A percentile compares a stretch with the other conserved stretches of the same genome.
Evolutionary conservation across 2,888 invertebrate genomes (phyloP).

Genomic region (Lordiphosa fenestrarum): DNA sequence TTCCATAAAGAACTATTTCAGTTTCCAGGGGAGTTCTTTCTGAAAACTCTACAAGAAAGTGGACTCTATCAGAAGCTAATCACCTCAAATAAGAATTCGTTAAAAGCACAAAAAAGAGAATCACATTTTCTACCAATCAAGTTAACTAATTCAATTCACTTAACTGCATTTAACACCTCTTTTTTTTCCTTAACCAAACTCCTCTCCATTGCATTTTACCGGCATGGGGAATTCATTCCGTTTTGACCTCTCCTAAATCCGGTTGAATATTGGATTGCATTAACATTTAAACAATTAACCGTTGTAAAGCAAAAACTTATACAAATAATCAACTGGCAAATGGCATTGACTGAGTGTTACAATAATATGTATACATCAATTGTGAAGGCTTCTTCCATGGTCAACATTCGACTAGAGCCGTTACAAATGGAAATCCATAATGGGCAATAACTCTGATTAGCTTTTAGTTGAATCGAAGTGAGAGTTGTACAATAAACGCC

Average conservation of each 20-base stretch:
- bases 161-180: constrained; percentile 6
- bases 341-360: constrained; percentile 25
- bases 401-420: constrained; percentile 30
- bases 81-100: no score
- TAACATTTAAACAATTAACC: constrained; percentile 41
- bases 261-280: constrained; percentile 27
- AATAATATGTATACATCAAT: constrained; percentile 21
- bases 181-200: neutral
- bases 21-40: no score
- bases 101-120: no score
- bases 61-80: no score
- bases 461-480: constrained; percentile 37
- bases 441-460: constrained; percentile 39
- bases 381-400: constrained; percentile 57
- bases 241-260: constrained; percentile 31
- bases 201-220: neutral
- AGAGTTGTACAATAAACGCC: constrained; percentile 36
- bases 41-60: no score
- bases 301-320: constrained; percentile 27
- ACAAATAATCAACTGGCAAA: constrained; percentile 3
- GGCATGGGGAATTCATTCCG: neutral
- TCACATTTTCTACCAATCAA: no score
- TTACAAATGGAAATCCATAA: constrained; percentile 33
- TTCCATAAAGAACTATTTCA: no score
- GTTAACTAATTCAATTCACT: no score